Evolutionary conservation across 2,797 vertebrate genomes (phyloP).

Genomic region (Enteromius anoplus): DNA sequence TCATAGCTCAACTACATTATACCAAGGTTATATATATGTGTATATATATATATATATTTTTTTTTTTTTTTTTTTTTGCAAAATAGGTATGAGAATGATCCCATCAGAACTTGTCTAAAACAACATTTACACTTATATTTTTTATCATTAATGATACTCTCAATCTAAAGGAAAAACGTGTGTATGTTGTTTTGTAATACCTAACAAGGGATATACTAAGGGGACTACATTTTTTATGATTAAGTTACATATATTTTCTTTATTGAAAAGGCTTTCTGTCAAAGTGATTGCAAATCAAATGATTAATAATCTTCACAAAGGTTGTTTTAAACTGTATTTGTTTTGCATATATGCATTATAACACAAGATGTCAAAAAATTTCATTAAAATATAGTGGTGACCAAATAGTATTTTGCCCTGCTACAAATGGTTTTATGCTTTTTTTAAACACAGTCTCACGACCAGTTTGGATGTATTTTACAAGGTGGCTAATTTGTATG

Average conservation of each 20-base stretch:
- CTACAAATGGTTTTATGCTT: too few species aligned
- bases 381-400: neutral
- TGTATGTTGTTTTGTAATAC: neutral
- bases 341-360: neutral
- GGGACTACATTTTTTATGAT: neutral
- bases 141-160: neutral
- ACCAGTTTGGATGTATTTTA: too few species aligned
- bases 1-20: neutral
- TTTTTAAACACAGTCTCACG: too few species aligned
- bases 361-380: neutral
- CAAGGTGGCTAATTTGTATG: too few species aligned
- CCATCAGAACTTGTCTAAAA: neutral
- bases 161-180: neutral
- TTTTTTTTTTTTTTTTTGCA: neutral
- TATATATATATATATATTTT: too few species aligned
- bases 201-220: neutral
- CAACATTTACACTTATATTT: neutral
- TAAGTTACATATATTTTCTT: neutral
- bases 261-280: neutral
- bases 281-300: neutral
- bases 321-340: neutral
- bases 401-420: too few species aligned
- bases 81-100: neutral
- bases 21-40: neutral
- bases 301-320: neutral